Percentiles rank a stretch among this genome's conserved stretches.
These are phyloP conservation scores for Melinaea marsaeus DNA, from an alignment of 2,888 invertebrate genomes.

Conservation along the genomic window DNA sequence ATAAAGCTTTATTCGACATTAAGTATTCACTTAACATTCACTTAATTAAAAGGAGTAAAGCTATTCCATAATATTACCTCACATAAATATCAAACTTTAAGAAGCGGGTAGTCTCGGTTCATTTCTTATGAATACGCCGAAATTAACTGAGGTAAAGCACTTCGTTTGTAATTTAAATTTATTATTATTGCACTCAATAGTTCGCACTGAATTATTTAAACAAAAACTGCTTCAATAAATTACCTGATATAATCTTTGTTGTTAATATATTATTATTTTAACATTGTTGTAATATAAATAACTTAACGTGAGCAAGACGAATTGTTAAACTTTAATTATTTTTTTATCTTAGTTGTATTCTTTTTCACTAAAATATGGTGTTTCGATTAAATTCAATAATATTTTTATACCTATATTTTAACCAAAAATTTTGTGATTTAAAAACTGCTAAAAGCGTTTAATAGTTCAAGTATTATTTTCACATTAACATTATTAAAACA, in stretches of 20 bases:
- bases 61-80: neutral
- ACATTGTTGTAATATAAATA: too few species aligned
- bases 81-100: conserved; percentile 7
- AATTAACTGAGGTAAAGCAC: conserved; percentile 15
- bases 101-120: conserved; percentile 7
- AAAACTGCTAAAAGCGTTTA: too few species aligned
- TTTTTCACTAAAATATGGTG: too few species aligned
- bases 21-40: too few species aligned
- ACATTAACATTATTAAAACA: too few species aligned
- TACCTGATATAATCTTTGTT: neutral
- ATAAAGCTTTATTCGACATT: too few species aligned
- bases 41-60: neutral
- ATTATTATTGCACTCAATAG: conserved; percentile 30
- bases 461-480: too few species aligned
- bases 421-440: too few species aligned
- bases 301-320: neutral
- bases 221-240: conserved; percentile 12
- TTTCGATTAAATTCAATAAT: too few species aligned
- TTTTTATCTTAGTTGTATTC: neutral
- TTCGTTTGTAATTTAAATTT: conserved; percentile 32
- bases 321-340: neutral
- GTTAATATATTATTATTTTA: neutral
- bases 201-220: conserved; percentile 23
- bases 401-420: too few species aligned
- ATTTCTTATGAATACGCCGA: conserved; percentile 12